Evolutionary conservation across 1,140 invertebrate species (phyloP), one percentile per base, ranked within the genome.

Genomic region (Dreissena rostriformis): DNA sequence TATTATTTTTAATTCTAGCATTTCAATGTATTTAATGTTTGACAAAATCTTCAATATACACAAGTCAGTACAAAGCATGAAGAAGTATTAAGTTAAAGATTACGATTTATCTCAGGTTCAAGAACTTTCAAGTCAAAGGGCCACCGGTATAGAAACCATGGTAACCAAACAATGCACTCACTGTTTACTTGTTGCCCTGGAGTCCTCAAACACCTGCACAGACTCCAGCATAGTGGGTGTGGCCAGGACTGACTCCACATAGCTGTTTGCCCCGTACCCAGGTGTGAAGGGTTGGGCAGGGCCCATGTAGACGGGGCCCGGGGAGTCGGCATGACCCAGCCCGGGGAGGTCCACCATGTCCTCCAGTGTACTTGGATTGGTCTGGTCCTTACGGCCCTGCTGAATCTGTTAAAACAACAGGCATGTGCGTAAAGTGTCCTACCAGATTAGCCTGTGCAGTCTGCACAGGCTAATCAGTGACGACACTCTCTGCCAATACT

Each of bases 171-270:
- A 19, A 49, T 39, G 0, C 12, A 71, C 66, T 70, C 39, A 79
- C 77, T 17, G 66, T 79, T 71, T 79, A 19, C 26, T 51, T 11
- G 77, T 70, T 22, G 28, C 67, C 28, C 52, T 79, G 6, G 51
- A 55, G 49, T 79, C 77, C 49, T 79, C 77, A 11, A 79, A 17
- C 7, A 53, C 52, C 24, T 79, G 66, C 19, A 79, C 52, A 26
- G 77, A 71, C 24, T 79, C 77, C 12, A 22, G 29, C 53, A 61
- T 52, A 4, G 57, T n/a, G 26, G 65, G 53, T 19, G 55, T 57
- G 29, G 65, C 70, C 77, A 68, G 22, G 5, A 74, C 7, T 8
- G 77, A 79, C 77, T 79, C 70, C 70, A 55, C n/a, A 79, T 57
- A 39, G 24, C 70, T 26, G 77, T n/a, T 17, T 22, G 68, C 28